Evolutionary conservation across 1,140 invertebrate genomes (phyloP).

Genomic region (Atta cephalotes): DNA sequence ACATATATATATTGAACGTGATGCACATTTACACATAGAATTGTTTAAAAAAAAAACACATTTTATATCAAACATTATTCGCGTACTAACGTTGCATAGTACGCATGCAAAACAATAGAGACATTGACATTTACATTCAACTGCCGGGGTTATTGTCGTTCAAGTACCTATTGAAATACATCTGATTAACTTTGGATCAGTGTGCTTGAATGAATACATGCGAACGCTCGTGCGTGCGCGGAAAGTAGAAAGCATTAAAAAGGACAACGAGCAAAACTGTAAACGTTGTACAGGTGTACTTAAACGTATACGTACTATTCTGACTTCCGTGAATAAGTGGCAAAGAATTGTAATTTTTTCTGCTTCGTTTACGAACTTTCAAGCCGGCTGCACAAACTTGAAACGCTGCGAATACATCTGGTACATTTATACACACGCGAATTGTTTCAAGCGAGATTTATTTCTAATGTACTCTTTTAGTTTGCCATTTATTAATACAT

Average conservation of each 20-base stretch:
- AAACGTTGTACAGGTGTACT: slow-evolving; percentile 14
- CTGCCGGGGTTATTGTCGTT: slow-evolving; percentile 59
- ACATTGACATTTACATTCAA: slow-evolving; percentile 54
- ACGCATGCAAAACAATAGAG: slow-evolving; percentile 6
- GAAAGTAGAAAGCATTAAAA: slow-evolving; percentile 75
- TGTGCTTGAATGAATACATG: slow-evolving; percentile 65
- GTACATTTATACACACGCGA: background rate
- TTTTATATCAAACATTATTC: slow-evolving; percentile 16
- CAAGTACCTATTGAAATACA: slow-evolving; percentile 60
- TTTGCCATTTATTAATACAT: background rate
- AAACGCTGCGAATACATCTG: background rate
- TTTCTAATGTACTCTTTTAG: background rate
- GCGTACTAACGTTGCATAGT: slow-evolving; percentile 1
- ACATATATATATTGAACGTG: background rate
- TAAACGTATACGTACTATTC: slow-evolving; percentile 46
- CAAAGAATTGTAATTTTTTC: slow-evolving; percentile 52
- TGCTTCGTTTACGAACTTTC: slow-evolving; percentile 58
- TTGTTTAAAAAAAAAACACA: background rate
- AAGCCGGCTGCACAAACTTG: background rate
- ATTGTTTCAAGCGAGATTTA: background rate
- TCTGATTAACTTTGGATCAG: slow-evolving; percentile 38
- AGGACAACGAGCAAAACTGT: slow-evolving; percentile 62
- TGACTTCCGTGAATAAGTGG: slow-evolving; percentile 55
- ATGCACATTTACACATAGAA: background rate
- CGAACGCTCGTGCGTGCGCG: slow-evolving; percentile 27